These are phyloP conservation scores for Trichopria drosophilae DNA, from an alignment of 2,888 invertebrate species.

Conservation along the genomic window DNA sequence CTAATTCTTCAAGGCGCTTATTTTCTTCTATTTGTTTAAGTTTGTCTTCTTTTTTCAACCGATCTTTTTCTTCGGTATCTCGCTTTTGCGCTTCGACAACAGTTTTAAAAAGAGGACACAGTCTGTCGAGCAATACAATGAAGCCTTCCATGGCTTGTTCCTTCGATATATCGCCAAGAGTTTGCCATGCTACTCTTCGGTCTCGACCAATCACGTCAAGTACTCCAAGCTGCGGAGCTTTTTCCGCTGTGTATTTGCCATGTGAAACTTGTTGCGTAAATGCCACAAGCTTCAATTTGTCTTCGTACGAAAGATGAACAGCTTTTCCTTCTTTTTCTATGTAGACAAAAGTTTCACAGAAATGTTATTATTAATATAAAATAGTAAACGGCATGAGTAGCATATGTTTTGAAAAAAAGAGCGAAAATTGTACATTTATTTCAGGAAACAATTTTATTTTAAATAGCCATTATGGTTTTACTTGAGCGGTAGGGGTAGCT, in stretches of 20 bases:
- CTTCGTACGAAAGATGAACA: slow-evolving; percentile 89
- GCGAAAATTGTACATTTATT: neutral
- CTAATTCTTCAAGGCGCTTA: slow-evolving; percentile 61
- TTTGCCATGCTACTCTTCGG: slow-evolving; percentile 90
- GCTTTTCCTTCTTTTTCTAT: slow-evolving; percentile 98
- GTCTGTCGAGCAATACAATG: slow-evolving; percentile 80
- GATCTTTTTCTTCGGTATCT: slow-evolving; percentile 79
- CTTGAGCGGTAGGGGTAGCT: no score
- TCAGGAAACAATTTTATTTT: neutral
- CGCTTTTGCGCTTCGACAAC: slow-evolving; percentile 89
- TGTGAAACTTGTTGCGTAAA: slow-evolving; percentile 88
- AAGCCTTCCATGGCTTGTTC: slow-evolving; percentile 92
- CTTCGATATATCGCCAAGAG: slow-evolving; percentile 80
- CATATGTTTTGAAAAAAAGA: neutral
- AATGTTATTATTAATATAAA: neutral
- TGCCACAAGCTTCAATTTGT: slow-evolving; percentile 87
- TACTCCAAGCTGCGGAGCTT: slow-evolving; percentile 82
- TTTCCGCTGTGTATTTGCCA: slow-evolving; percentile 76
- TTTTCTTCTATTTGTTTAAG: slow-evolving; percentile 63
- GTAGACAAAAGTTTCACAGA: slow-evolving; percentile 44
- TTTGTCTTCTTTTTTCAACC: slow-evolving; percentile 65
- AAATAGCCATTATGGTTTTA: no score
- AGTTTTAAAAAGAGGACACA: slow-evolving; percentile 89
- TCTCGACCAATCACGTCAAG: slow-evolving; percentile 95
- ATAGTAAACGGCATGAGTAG: neutral